These are phyloP conservation scores for Mnemiopsis leidyi DNA, from an alignment of 37 sponge, comb jelly and placozoan species.

Conservation along the genomic window DNA sequence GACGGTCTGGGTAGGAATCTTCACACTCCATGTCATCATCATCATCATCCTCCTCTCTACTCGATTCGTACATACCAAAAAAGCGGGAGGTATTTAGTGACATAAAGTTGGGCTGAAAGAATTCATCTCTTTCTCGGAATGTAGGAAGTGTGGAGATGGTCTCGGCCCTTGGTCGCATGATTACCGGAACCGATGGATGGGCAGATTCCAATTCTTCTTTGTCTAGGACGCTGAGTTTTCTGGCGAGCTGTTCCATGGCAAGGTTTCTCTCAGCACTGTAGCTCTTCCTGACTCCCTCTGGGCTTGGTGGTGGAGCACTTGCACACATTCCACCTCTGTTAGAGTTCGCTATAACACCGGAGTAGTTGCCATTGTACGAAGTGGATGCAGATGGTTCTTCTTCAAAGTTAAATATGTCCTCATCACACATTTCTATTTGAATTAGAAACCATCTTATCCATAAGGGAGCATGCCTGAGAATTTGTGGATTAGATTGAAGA, in stretches of 20 bases:
- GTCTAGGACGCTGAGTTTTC: neutral
- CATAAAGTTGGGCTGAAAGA: conserved; percentile 22
- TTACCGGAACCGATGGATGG: neutral
- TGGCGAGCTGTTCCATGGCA: conserved; percentile 4
- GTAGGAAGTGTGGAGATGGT: conserved; percentile 15
- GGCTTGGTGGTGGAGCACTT: conserved; percentile 13
- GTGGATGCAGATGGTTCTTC: conserved; percentile 9
- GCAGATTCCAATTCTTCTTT: neutral
- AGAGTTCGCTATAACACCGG: neutral
- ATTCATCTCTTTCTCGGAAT: neutral
- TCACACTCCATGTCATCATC: conserved; percentile 32
- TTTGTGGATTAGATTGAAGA: neutral
- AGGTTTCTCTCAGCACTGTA: neutral
- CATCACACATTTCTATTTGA: conserved; percentile 29
- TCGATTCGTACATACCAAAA: conserved; percentile 19
- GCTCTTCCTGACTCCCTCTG: neutral
- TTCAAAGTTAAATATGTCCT: conserved; percentile 9
- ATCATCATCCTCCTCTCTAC: neutral
- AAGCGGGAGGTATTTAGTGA: neutral
- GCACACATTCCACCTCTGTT: neutral
- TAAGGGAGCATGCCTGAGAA: neutral
- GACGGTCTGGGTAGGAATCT: neutral
- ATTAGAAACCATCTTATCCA: neutral
- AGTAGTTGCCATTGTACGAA: neutral
- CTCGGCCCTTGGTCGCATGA: conserved; percentile 16